These are phyloP conservation scores for Rhincodon typus DNA, from an alignment of 2,797 vertebrate species.

Conservation along the genomic window DNA sequence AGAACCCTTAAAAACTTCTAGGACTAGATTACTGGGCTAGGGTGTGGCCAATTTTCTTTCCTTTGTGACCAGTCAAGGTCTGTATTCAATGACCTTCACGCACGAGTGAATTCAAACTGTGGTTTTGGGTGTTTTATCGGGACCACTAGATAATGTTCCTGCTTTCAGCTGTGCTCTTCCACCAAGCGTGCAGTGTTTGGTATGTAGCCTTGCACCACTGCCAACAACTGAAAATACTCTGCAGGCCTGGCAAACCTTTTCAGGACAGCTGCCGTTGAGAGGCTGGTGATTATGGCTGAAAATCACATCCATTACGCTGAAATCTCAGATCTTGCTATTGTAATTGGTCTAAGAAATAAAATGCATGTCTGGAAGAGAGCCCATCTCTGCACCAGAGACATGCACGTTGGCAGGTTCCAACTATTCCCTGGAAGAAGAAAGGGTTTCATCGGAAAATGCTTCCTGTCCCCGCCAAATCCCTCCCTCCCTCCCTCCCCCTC, in stretches of 20 bases:
- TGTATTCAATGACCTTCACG: background rate
- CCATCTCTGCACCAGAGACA: background rate
- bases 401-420: background rate
- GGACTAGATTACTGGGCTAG: too few species aligned
- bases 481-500: background rate
- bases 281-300: background rate
- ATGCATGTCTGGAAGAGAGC: slow-evolving; percentile 11
- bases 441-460: background rate
- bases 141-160: background rate
- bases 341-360: slow-evolving; percentile 6
- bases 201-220: background rate
- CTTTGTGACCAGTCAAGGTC: background rate
- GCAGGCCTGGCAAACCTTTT: background rate
- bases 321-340: slow-evolving; percentile 2
- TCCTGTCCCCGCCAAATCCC: background rate
- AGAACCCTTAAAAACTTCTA: background rate
- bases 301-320: background rate
- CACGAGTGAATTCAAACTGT: background rate
- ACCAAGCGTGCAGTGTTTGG: background rate
- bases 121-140: background rate
- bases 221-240: background rate
- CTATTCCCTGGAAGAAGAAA: background rate
- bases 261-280: background rate
- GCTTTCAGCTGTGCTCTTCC: background rate
- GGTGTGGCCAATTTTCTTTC: background rate